Conservation (phyloP, 2,888 invertebrate genomes). For the Cerceris rybyensis region DNA sequence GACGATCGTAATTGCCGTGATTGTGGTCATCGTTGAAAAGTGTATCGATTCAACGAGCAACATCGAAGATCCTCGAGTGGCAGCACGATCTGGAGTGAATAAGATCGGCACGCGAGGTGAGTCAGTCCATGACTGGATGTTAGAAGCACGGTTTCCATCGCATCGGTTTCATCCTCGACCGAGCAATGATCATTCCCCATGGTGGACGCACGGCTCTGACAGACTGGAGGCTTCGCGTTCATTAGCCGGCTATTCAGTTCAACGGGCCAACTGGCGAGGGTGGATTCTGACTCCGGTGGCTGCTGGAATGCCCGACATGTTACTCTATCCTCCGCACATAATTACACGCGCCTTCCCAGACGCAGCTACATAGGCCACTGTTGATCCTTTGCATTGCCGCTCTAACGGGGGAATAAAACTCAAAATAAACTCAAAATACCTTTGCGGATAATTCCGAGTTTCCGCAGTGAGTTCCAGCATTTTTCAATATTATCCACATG, state of each 20-base stretch:
- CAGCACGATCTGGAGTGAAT: background rate
- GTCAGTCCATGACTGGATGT: constrained; percentile 47
- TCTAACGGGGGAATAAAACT: background rate
- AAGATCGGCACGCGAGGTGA: constrained; percentile 45
- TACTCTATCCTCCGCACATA: constrained; percentile 76
- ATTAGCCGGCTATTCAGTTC: constrained; percentile 81
- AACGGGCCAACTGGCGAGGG: constrained; percentile 79
- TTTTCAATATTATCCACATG: no score
- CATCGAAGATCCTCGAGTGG: constrained; percentile 15
- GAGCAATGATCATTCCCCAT: constrained; percentile 68
- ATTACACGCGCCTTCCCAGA: constrained; percentile 76
- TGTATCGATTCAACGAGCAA: background rate
- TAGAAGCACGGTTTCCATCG: constrained; percentile 46
- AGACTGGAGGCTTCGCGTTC: constrained; percentile 78
- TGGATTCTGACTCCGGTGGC: constrained; percentile 76
- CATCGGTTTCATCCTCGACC: constrained; percentile 66
- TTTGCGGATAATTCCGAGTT: background rate
- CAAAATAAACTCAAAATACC: background rate
- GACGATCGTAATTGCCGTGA: no score
- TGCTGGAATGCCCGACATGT: constrained; percentile 79
- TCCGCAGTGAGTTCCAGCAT: background rate
- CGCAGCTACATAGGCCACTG: constrained; percentile 34
- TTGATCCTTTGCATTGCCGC: constrained; percentile 8
- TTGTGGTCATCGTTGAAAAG: background rate
- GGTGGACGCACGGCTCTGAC: constrained; percentile 74